Conservation (phyloP, 2,113 vertebrate genomes). For the Ailuropoda melanoleuca region DNA sequence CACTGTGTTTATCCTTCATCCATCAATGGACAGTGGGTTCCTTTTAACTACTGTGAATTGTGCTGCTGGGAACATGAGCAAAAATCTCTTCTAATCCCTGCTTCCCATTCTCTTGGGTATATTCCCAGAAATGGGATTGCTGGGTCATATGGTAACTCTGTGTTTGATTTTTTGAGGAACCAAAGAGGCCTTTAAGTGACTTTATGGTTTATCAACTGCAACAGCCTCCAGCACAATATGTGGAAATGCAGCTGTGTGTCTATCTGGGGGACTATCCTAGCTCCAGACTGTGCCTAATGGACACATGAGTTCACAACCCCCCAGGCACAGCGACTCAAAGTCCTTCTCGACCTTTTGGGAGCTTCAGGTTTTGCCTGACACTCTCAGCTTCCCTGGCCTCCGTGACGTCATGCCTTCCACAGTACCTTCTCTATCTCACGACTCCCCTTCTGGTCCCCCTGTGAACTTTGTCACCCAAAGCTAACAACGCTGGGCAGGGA, state of each 20-base stretch:
- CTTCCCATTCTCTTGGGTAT: neutral
- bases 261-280: neutral
- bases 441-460: neutral
- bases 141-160: neutral
- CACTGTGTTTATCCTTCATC: neutral
- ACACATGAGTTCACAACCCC: neutral
- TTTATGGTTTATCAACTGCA: neutral
- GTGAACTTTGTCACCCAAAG: neutral
- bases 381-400: neutral
- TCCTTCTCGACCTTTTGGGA: neutral
- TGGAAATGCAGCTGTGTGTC: neutral
- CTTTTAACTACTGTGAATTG: neutral
- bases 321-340: neutral
- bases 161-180: neutral
- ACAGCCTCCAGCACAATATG: neutral
- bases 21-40: neutral
- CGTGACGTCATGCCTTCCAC: fast-evolving
- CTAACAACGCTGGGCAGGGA: neutral
- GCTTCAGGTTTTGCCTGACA: neutral
- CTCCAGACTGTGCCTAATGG: neutral
- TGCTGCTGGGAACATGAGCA: neutral
- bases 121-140: neutral
- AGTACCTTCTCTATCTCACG: neutral
- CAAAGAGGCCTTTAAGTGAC: neutral
- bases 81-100: neutral